A percentile compares a stretch with the other conserved stretches of the same genome.
These are phyloP conservation scores for Delphinus delphis DNA, from an alignment of 2,113 vertebrate species.

Conservation along the genomic window DNA sequence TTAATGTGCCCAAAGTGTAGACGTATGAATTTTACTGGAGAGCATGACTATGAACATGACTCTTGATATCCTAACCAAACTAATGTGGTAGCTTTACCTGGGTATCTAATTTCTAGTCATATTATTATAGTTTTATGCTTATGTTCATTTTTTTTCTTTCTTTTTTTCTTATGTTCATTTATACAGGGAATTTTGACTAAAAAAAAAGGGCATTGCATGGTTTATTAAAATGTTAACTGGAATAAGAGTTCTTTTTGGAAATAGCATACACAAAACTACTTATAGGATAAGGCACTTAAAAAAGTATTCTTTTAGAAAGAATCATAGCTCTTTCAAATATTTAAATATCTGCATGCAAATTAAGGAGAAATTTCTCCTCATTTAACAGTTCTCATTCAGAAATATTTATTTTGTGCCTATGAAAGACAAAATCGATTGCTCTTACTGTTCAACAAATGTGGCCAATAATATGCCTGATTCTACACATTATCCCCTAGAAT, in stretches of 20 bases:
- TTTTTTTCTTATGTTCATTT: not conserved
- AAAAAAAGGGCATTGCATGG: not conserved
- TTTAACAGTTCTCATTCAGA: not conserved
- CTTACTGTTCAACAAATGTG: not conserved
- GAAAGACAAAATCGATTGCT: not conserved
- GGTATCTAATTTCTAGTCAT: not conserved
- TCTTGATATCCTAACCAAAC: not conserved
- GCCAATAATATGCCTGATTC: not conserved
- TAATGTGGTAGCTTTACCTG: not conserved
- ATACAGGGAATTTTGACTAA: not conserved
- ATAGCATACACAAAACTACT: not conserved
- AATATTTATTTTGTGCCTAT: not conserved
- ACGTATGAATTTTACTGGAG: not conserved
- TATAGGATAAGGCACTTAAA: not conserved
- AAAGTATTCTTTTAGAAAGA: not conserved
- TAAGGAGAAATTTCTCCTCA: not conserved
- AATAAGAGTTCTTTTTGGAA: constrained; percentile 22
- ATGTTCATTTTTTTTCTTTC: not conserved
- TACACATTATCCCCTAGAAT: not conserved
- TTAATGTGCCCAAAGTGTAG: not conserved
- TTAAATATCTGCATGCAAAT: not conserved
- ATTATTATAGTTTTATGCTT: not conserved
- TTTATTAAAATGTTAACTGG: constrained; percentile 4
- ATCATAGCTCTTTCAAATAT: not conserved
- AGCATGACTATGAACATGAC: not conserved